Evolutionary conservation across 2,797 vertebrate genomes (phyloP).

Genomic region (Prionace glauca): DNA sequence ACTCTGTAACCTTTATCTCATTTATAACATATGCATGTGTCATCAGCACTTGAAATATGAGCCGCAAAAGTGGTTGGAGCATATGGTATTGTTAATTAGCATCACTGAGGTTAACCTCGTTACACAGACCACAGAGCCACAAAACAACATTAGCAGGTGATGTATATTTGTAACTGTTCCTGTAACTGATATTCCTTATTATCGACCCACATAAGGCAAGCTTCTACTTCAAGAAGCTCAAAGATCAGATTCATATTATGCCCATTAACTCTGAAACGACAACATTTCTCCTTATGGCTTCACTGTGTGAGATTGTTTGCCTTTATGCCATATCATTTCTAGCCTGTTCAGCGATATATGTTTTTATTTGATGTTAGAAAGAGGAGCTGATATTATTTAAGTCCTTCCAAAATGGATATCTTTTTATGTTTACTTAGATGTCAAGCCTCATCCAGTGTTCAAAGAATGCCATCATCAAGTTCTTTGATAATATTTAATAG

Average conservation of each 20-base stretch:
- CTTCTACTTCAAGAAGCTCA: neutral
- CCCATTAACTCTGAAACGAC: neutral
- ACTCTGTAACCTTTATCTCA: conserved; percentile 28
- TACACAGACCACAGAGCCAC: conserved; percentile 32
- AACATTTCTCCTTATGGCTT: neutral
- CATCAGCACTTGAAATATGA: conserved; percentile 25
- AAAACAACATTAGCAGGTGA: conserved; percentile 31
- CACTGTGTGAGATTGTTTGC: neutral
- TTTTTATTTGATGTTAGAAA: conserved; percentile 21
- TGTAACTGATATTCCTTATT: conserved; percentile 1
- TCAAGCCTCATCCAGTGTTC: neutral
- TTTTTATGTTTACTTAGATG: conserved; percentile 3
- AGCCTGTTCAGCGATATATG: neutral
- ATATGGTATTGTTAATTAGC: conserved; percentile 34
- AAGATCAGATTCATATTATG: conserved; percentile 4
- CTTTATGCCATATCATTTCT: neutral
- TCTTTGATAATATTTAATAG: conserved; percentile 25
- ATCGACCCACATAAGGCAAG: neutral
- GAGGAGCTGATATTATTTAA: neutral
- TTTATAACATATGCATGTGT: conserved; percentile 33
- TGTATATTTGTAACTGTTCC: neutral
- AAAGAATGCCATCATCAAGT: neutral
- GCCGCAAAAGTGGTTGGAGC: conserved; percentile 9
- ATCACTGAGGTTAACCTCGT: conserved; percentile 32
- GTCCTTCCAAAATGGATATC: neutral